Conservation (phyloP, 2,888 invertebrate species). For the Melieria crassipennis region DNA sequence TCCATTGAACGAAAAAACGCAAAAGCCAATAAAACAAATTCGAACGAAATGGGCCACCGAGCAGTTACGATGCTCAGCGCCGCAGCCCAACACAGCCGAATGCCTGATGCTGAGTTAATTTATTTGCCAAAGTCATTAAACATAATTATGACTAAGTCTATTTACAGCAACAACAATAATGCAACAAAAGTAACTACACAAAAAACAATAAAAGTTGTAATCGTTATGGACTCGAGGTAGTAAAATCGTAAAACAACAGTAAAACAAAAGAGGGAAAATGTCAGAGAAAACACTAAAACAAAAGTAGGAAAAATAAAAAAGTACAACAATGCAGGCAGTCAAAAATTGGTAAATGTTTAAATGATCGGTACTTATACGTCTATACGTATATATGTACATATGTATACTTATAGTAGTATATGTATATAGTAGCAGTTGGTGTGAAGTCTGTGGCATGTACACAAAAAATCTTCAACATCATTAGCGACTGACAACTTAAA, state of each 20-base stretch:
- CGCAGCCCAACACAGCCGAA: no score
- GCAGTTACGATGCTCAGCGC: no score
- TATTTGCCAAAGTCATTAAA: constrained; percentile 49
- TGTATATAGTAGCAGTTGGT: no score
- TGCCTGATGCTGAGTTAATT: constrained; percentile 39
- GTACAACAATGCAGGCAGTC: not conserved
- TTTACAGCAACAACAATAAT: constrained; percentile 14
- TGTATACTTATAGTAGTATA: no score
- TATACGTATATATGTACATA: no score
- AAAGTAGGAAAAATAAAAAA: constrained; percentile 8
- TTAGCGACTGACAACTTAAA: no score
- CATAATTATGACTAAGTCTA: constrained; percentile 35
- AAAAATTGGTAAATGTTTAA: not conserved
- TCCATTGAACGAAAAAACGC: constrained; percentile 9
- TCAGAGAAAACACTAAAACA: constrained; percentile 5
- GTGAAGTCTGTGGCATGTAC: no score
- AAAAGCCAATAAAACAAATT: constrained; percentile 8
- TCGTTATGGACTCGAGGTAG: not conserved
- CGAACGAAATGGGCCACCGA: not conserved
- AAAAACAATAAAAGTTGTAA: not conserved
- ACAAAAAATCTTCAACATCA: no score
- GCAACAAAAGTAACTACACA: not conserved
- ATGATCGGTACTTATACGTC: not conserved
- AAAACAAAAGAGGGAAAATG: constrained; percentile 3
- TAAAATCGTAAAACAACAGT: not conserved